Evolutionary conservation across 1,140 invertebrate genomes (phyloP).

Genomic region (Rhopalosiphum padi): DNA sequence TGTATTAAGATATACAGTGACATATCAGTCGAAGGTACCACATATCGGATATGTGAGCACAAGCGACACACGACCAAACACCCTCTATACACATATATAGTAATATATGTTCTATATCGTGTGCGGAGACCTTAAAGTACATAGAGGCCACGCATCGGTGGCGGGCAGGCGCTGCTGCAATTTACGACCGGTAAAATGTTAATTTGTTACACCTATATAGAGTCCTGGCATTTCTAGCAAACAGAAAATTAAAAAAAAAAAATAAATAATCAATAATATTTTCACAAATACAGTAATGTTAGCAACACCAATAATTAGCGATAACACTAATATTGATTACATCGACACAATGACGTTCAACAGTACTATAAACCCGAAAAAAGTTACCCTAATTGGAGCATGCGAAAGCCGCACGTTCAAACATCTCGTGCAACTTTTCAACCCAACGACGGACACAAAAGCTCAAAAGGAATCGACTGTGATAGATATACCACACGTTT

Average conservation of each 20-base stretch:
- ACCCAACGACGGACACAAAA: not conserved
- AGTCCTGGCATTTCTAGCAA: not conserved
- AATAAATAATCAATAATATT: not conserved
- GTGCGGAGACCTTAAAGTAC: not conserved
- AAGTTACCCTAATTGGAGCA: not conserved
- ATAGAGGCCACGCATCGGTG: not conserved
- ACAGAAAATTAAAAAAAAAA: not conserved
- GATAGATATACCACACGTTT: not conserved
- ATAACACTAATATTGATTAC: not conserved
- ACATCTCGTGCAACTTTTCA: not conserved
- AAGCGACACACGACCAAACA: not conserved
- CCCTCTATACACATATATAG: not conserved
- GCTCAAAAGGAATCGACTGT: not conserved
- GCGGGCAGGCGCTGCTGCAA: not conserved
- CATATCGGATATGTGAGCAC: not conserved
- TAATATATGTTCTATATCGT: not conserved
- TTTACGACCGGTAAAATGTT: not conserved
- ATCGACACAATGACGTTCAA: not conserved
- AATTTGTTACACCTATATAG: not conserved
- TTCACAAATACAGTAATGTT: not conserved
- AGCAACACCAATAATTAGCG: not conserved
- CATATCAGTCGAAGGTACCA: not conserved
- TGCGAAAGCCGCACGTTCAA: not conserved
- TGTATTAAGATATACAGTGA: not conserved
- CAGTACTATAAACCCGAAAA: not conserved